Conservation (phyloP, 2,888 invertebrate species). For the Oscheius sp. region DNA sequence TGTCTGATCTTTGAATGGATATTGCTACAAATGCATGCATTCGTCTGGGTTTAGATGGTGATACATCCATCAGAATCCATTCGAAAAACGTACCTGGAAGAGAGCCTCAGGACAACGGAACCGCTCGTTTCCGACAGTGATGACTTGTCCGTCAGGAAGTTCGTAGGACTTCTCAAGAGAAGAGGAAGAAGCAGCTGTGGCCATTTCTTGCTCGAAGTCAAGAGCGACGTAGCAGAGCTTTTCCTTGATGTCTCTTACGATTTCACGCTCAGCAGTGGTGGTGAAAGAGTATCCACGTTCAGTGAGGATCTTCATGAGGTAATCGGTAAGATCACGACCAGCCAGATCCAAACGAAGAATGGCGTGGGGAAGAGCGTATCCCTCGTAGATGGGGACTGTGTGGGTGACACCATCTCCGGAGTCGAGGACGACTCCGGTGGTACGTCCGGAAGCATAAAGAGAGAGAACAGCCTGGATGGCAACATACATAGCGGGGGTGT, state of each 20-base stretch:
- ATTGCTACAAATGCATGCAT: conserved; percentile 1
- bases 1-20: neutral
- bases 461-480: conserved; percentile 92
- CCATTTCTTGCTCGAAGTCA: conserved; percentile 95
- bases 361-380: conserved; percentile 74
- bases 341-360: conserved; percentile 74
- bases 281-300: conserved; percentile 72
- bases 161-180: conserved; percentile 90
- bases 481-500: conserved; percentile 80
- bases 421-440: conserved; percentile 78
- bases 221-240: conserved; percentile 98
- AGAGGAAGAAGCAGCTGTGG: conserved; percentile 85
- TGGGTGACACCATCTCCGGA: conserved; percentile 91
- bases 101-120: conserved; percentile 88
- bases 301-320: conserved; percentile 76
- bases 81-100: conserved; percentile 76
- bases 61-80: neutral
- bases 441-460: conserved; percentile 81
- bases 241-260: conserved; percentile 89
- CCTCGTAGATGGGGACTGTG: conserved; percentile 82
- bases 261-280: conserved; percentile 78
- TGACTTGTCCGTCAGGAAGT: conserved; percentile 84
- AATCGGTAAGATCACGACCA: conserved; percentile 74
- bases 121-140: conserved; percentile 76
- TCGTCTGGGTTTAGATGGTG: neutral